Base-by-base conservation (phyloP, 1,140 invertebrate species). In the Ectropis grisescens region DNA sequence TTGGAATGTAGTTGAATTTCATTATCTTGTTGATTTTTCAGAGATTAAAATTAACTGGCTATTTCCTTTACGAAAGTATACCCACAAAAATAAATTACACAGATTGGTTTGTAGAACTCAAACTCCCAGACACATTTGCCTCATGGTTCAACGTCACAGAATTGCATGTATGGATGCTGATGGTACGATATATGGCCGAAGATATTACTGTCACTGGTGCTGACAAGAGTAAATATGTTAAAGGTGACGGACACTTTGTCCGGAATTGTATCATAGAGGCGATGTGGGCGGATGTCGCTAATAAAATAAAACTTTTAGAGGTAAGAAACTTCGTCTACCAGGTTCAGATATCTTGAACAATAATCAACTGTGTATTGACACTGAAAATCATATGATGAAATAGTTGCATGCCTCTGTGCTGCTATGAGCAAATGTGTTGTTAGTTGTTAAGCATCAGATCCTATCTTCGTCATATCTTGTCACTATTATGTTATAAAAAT, bases 91-190 rank as follows among this genome's bases (percentile, higher is more conserved):
- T 89, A 8, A 76, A 82, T 38, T 89, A 89, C 56, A 41, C 67
- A 1, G 71, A 85, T 32, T 88, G 88, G 75, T 87, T 90, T 80
- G 52, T 82, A 83, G 86, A 87, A 58, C 88, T 90, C 35, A 76
- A 89, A 26, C 69, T 95, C 59, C 83, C 87, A 11, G 93, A 95
- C 49, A 93, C 91, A 16, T 93, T 93, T 64, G 86, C 86, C 47
- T 93, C 93, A 1, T 95, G 93, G 93, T 95, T 93, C 69, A 60
- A 89, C 1, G 76, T 95, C 1, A 93, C 91, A 1, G 93, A 95
- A 69, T 71, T 95, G 10, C 93, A 96, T 69, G 85, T 95, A 1
- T 96, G 94, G 94, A 87, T 95, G 82, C 47, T 94, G 5, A 79
- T 90, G 59, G 85, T 89, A 9, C 83, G 93, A 26, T 85, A 88